Conservation (phyloP, 2,888 invertebrate genomes). For the Melitaea athalia region DNA sequence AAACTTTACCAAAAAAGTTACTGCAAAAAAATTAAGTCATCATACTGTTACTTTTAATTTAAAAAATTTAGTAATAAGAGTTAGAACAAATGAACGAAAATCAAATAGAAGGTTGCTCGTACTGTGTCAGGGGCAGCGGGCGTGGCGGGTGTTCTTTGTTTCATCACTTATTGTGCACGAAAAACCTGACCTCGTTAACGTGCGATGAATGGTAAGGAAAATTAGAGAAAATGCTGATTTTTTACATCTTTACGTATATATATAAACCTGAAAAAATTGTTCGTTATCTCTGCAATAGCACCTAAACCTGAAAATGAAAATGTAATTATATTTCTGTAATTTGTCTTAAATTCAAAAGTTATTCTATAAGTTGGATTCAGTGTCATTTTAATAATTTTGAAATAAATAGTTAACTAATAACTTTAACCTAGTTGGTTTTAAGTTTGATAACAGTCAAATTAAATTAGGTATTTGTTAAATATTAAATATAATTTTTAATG, state of each 20-base stretch:
- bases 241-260: background rate
- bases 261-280: background rate
- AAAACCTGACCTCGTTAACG: constrained; percentile 41
- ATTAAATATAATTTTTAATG: background rate
- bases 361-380: too few relatives aligned
- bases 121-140: constrained; percentile 46
- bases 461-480: too few relatives aligned
- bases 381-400: too few relatives aligned
- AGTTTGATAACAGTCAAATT: too few relatives aligned
- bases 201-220: constrained; percentile 22
- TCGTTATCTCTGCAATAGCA: background rate
- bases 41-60: constrained; percentile 17
- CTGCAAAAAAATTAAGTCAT: background rate
- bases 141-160: constrained; percentile 46
- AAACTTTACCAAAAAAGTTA: too few relatives aligned
- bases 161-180: constrained; percentile 45
- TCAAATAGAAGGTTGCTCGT: constrained; percentile 27
- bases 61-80: constrained; percentile 19
- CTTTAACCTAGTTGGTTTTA: background rate
- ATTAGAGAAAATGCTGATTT: constrained; percentile 20
- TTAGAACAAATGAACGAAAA: constrained; percentile 33
- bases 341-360: background rate
- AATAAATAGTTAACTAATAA: too few relatives aligned
- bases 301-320: background rate
- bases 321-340: background rate